Base-by-base conservation (phyloP, 2,113 vertebrate species). In the Glaucomys volans region DNA sequence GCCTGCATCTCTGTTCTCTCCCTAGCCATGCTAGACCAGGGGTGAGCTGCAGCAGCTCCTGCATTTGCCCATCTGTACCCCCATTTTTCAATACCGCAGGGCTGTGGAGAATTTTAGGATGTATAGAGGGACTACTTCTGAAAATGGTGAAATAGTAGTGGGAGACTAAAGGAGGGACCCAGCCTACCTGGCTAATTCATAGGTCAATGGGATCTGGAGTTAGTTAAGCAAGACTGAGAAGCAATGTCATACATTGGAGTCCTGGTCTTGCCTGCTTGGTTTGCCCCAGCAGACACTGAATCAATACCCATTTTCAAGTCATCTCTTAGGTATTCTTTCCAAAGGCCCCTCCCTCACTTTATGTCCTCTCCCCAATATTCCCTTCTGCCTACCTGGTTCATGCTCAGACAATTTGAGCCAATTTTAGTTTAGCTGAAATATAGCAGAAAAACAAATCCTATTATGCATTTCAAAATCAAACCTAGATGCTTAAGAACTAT, bases 161-260 rank as follows among this genome's bases (percentile, higher is more conserved):
- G 74, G 90, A 87, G 50, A 10, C 57, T 40, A 11, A 22, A 32
- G 30, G 5, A 22, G 44, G n/a, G 28, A 3, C 13, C 62, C 8
- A 26, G 12, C 26, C 66, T 18, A 5, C 50, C 9, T 0, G 64
- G 30, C 64, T 54, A 3, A 14, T 0, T 16, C 3, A 52, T 67
- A 44, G n/a, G 37, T 40, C 5, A 8, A 30, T 2, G 42, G 47
- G 71, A 10, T 8, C 20, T 24, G 32, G n/a, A 26, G 10, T 1
- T 5, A 13, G 11, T 62, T 8, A 14, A 72, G 83, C 37, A 13
- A 57, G 35, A 18, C 66, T 30, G 82, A 16, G 54, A 4, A 40
- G 32, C 8, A 26, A 72, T 7, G 4, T 32, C 22, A 1, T 0
- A 1, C 20, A 0, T 8, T 0, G 16, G 7, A 52, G 52, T 44